A percentile compares a stretch with the other conserved stretches of the same genome.
These are phyloP conservation scores for Falco concolor DNA, from an alignment of 2,797 vertebrate genomes.

Conservation along the genomic window DNA sequence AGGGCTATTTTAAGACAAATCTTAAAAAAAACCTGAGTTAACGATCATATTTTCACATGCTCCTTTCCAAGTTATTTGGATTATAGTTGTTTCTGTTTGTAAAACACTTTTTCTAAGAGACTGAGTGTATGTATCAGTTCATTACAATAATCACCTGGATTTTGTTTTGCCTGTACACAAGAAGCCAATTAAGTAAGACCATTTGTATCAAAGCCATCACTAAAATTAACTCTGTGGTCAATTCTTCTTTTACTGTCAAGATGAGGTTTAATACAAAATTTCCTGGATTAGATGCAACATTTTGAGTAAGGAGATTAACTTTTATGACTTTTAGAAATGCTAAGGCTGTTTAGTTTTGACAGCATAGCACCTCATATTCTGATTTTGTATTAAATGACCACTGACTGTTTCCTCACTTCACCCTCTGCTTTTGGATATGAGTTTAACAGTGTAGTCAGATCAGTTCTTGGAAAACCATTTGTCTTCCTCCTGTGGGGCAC, in stretches of 20 bases:
- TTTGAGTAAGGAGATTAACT: neutral
- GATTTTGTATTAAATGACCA: neutral
- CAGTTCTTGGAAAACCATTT: neutral
- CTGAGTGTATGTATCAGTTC: neutral
- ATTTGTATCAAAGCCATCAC: neutral
- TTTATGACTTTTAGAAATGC: neutral
- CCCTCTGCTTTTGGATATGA: neutral
- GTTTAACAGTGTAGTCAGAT: neutral
- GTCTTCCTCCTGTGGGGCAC: neutral
- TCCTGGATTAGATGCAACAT: neutral
- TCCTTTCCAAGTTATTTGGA: neutral
- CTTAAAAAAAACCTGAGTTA: neutral
- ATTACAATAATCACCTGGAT: neutral
- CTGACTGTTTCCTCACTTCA: neutral
- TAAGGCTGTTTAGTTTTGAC: neutral
- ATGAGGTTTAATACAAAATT: neutral
- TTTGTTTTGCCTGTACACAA: neutral
- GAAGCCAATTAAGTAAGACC: neutral
- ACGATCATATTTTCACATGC: neutral
- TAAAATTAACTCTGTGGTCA: neutral
- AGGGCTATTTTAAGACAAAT: neutral
- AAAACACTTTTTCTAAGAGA: neutral
- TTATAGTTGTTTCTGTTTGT: neutral
- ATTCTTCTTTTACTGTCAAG: neutral
- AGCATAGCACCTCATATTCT: neutral